Evolutionary conservation across 2,113 vertebrate genomes (phyloP).

Genomic region (Pangasianodon gigas): DNA sequence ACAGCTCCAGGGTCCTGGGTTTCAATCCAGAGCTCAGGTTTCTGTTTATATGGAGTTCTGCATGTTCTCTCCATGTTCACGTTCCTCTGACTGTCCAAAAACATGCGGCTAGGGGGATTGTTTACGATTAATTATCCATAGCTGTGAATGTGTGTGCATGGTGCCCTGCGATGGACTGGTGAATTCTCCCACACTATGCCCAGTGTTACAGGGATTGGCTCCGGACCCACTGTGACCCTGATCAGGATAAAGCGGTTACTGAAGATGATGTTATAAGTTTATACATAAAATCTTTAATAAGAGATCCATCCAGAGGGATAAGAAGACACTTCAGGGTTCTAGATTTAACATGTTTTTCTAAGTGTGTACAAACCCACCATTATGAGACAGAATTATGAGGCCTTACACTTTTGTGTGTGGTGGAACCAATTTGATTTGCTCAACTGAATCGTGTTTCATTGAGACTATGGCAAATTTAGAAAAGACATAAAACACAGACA

Average conservation of each 20-base stretch:
- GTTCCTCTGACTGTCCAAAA: not conserved
- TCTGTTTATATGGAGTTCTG: not conserved
- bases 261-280: not conserved
- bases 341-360: not conserved
- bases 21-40: not conserved
- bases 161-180: not conserved
- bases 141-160: not conserved
- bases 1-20: not conserved
- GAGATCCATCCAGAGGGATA: not conserved
- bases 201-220: not conserved
- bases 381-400: not conserved
- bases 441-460: not conserved
- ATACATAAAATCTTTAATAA: not conserved
- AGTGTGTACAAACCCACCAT: not conserved
- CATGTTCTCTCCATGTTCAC: not conserved
- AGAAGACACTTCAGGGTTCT: not conserved
- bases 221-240: not conserved
- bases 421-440: not conserved
- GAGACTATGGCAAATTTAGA: not conserved
- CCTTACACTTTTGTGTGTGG: not conserved
- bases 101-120: not conserved
- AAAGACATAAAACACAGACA: not conserved
- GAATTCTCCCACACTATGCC: not conserved
- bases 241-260: not conserved
- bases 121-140: not conserved